phyloP scores from a whole-genome alignment of 2,113 vertebrate genomes.

The Peromyscus californicus region DNA sequence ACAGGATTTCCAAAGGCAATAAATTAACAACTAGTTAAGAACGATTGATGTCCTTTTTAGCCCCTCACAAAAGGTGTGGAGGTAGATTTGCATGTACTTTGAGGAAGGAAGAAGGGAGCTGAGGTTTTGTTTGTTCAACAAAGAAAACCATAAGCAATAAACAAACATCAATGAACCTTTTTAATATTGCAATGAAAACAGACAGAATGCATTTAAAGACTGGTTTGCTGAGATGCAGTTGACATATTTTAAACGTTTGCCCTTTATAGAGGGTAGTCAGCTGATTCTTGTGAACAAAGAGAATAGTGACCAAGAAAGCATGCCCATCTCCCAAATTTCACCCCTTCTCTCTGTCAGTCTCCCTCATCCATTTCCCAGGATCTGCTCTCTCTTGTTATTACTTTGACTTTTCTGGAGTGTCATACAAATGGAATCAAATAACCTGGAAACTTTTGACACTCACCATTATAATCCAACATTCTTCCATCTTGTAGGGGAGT shows the following conservation, averaged over 20 bases:
- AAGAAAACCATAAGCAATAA: constrained; percentile 15
- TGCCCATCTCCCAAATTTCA: not conserved
- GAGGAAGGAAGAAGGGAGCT: not conserved
- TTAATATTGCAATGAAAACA: not conserved
- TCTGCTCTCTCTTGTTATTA: not conserved
- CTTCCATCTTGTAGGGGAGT: not conserved
- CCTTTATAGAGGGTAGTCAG: not conserved
- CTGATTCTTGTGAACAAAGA: not conserved
- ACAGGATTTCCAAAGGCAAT: not conserved
- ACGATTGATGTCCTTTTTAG: not conserved
- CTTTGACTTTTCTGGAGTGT: not conserved
- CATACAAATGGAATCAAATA: not conserved
- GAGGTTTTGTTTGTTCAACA: not conserved
- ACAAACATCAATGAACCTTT: not conserved
- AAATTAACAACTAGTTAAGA: not conserved
- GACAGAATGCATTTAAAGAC: not conserved
- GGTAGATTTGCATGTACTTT: not conserved
- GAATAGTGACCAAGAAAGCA: not conserved
- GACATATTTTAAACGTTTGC: not conserved
- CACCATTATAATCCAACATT: not conserved
- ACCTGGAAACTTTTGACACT: not conserved
- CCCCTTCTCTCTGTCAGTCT: not conserved
- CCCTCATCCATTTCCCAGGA: not conserved
- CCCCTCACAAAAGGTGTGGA: not conserved
- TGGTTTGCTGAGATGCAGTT: not conserved